Evolutionary conservation across 1,140 invertebrate genomes (phyloP), one percentile per base, ranked within the genome.

Genomic region (Dreissena rostriformis): DNA sequence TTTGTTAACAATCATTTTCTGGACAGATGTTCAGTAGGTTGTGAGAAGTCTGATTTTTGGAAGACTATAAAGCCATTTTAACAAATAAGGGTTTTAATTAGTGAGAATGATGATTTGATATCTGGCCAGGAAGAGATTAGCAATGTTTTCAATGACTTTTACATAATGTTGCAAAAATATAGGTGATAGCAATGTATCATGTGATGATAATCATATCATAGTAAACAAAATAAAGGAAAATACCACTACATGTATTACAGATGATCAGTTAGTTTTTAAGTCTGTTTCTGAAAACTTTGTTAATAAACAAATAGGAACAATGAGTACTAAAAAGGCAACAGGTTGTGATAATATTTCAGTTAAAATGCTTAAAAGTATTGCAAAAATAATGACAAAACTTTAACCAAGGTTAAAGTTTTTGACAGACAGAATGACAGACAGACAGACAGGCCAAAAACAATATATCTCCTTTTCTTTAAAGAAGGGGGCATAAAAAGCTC

Each of bases 51-150:
- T 61, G 73, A 76, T 63, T 76, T 63, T 15, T 76, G 73, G 73
- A 76, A 76, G 26, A 61, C 73, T 26, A 76, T 76, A 24, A 76
- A 76, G 63, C 73, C 55, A 8, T 76, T 74, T 63, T 76, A 17
- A 28, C 73, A 53, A 28, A 76, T 61, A 63, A 76, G 63, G 12
- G 11, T 67, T 67, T 11, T 67, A 22, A 11, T 19, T 22, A 67
- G 26, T 67, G 65, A 67, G 12, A 11, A 67, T 57, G 53, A 57
- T 19, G 12, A 11, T 14, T 22, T 22, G 11, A 22, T 67, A 28
- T 61, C 73, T 65, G 55, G 63, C 26, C 73, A 76, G 29, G 57
- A 29, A 28, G 73, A 76, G 22, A 57, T 76, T 28, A 65, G 73
- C 63, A 65, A 63, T 76, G 57, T 76, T 76, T 76, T 76, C 29